These are phyloP conservation scores for Megaceryle torquata DNA, from an alignment of 2,113 vertebrate genomes.

Conservation along the genomic window DNA sequence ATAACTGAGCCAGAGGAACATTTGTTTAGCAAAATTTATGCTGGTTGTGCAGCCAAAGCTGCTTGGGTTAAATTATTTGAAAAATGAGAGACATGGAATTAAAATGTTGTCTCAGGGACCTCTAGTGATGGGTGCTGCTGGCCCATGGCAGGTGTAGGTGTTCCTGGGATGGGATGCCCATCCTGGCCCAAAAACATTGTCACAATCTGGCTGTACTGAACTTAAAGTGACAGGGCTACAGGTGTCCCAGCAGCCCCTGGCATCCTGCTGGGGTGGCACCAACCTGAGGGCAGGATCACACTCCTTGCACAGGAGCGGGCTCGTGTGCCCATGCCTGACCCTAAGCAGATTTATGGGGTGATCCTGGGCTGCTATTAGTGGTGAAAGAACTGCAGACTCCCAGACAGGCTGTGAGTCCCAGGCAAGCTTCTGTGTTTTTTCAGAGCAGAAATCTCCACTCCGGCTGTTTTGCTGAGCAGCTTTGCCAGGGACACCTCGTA, in stretches of 20 bases:
- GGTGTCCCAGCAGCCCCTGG: not conserved
- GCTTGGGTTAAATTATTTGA: not conserved
- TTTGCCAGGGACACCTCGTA: conserved; percentile 17
- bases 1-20: not conserved
- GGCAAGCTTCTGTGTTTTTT: not conserved
- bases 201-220: rapidly evolving
- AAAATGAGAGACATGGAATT: not conserved
- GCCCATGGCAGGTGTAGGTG: not conserved
- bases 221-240: rapidly evolving
- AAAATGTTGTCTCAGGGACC: not conserved
- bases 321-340: not conserved
- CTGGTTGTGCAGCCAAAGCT: not conserved
- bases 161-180: not conserved
- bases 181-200: rapidly evolving
- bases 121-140: not conserved
- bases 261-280: not conserved
- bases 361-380: conserved; percentile 38
- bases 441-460: not conserved
- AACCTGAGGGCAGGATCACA: not conserved
- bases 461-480: not conserved
- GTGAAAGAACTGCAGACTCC: conserved; percentile 36
- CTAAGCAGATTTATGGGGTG: conserved; percentile 33
- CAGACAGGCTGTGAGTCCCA: conserved; percentile 17
- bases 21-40: not conserved
- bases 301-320: not conserved